phyloP scores from a whole-genome alignment of 2,888 invertebrate genomes.

The Epirrita christyi region DNA sequence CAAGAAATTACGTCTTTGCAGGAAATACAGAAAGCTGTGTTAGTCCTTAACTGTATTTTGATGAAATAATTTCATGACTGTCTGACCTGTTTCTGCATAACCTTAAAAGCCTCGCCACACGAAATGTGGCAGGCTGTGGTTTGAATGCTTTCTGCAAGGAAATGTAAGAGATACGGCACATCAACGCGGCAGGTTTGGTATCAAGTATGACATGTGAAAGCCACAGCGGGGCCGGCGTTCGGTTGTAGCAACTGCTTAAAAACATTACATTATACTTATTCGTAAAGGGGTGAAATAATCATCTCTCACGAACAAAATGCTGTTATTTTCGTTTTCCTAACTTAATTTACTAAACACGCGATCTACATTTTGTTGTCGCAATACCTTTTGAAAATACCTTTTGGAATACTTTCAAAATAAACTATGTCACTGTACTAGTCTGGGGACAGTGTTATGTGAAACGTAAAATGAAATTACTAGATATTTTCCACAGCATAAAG shows the following conservation, averaged over 20 bases:
- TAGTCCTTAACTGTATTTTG: background rate
- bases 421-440: constrained; percentile 46
- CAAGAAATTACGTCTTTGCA: constrained; percentile 17
- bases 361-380: constrained; percentile 43
- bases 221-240: too few species aligned
- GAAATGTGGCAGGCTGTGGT: too few species aligned
- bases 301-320: background rate
- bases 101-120: background rate
- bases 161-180: too few species aligned
- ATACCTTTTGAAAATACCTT: constrained; percentile 25
- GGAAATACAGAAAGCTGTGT: constrained; percentile 2
- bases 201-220: too few species aligned
- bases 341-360: constrained; percentile 25
- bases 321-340: constrained; percentile 2
- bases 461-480: constrained; percentile 57
- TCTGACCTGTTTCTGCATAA: too few species aligned
- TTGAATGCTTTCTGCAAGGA: too few species aligned
- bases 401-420: constrained; percentile 43
- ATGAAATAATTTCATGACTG: too few species aligned
- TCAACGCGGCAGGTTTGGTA: too few species aligned
- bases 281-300: background rate
- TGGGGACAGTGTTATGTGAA: constrained; percentile 45
- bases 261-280: too few species aligned
- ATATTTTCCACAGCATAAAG: constrained; percentile 49
- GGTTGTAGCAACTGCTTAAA: too few species aligned